Evolutionary conservation across 2,888 invertebrate species (phyloP), one percentile per base, ranked within the genome.

Genomic region (Perithous albicinctus): DNA sequence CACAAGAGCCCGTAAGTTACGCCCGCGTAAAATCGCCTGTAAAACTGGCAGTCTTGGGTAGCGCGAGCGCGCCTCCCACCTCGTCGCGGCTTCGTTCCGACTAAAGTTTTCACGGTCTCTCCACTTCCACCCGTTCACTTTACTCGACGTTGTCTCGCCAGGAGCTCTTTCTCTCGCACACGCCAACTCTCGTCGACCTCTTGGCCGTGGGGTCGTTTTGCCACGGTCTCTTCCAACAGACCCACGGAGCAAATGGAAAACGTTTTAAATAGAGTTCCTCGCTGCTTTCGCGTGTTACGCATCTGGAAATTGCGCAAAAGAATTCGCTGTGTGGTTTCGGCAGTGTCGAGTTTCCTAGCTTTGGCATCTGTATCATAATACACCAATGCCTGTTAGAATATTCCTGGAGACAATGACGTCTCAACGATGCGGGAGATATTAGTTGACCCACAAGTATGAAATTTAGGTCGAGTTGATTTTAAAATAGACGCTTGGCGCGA

Each of bases 401-500:
- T 18, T 29, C 26, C 18, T 7, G 15, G 32, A 46, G 59, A 64
- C 54, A 41, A 54, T 84, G 84, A 84, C 86, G 87, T 80, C 80
- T 78, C 82, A 86, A 79, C 91, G 85, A 90, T 82, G 91, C 88
- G 91, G 91, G 91, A 91, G 91, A 89, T 87, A 84, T 87, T 18
- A 85, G 88, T 87, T 91, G 91, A 91, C 91, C 91, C 85, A 90
- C 86, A 89, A 91, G 84, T 86, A 74, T 82, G 51, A 23, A 26
- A 85, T 80, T 69, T 67, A 56, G 82, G 72, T 80, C 56, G 66
- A 70, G 63, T 18, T 41, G 23, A 69, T 64, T 74, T 69, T 41
- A 64, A 56, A 48, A 66, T 41, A 20, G 46, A 38, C 26, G 32
- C 10, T 8, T 0, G 35, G 6, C 12, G 6, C 7, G 3, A 51